These are phyloP conservation scores for Malthinus seriepunctatus DNA, from an alignment of 2,888 invertebrate genomes.

Conservation along the genomic window DNA sequence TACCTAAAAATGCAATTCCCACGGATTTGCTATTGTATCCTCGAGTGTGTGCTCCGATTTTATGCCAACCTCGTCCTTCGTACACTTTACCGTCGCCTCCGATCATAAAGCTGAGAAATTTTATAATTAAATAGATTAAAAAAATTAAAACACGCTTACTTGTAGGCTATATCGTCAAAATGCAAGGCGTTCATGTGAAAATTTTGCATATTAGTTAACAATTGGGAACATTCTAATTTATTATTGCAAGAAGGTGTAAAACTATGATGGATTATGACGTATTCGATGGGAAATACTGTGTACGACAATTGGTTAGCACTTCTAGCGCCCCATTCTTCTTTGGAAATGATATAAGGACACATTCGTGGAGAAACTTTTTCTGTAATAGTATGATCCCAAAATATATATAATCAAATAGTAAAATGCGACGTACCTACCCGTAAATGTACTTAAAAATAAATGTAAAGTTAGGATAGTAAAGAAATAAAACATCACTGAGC, in stretches of 20 bases:
- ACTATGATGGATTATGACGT: slow-evolving; percentile 63
- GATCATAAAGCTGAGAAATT: slow-evolving; percentile 58
- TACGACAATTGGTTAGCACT: slow-evolving; percentile 58
- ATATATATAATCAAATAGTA: not conserved
- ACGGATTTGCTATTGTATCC: slow-evolving; percentile 60
- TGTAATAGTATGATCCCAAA: not conserved
- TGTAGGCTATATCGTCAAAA: slow-evolving; percentile 63
- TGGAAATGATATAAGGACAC: slow-evolving; percentile 61
- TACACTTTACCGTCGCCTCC: slow-evolving; percentile 65
- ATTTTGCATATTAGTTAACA: slow-evolving; percentile 55
- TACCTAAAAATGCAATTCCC: slow-evolving; percentile 63
- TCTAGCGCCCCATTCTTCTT: slow-evolving; percentile 64
- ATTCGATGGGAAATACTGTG: slow-evolving; percentile 56
- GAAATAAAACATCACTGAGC: not conserved
- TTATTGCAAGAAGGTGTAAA: slow-evolving; percentile 56
- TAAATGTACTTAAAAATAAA: too few species aligned
- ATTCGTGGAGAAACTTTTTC: slow-evolving; percentile 23
- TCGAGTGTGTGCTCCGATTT: slow-evolving; percentile 61
- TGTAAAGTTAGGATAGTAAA: not conserved
- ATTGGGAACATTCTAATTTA: slow-evolving; percentile 52
- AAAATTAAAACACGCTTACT: slow-evolving; percentile 54
- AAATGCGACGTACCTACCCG: too few species aligned
- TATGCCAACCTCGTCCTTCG: slow-evolving; percentile 63
- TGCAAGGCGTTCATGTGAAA: slow-evolving; percentile 57
- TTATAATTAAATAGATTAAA: not conserved